Evolutionary conservation across 2,797 vertebrate species (phyloP).

Genomic region (Cephalopachus bancanus): DNA sequence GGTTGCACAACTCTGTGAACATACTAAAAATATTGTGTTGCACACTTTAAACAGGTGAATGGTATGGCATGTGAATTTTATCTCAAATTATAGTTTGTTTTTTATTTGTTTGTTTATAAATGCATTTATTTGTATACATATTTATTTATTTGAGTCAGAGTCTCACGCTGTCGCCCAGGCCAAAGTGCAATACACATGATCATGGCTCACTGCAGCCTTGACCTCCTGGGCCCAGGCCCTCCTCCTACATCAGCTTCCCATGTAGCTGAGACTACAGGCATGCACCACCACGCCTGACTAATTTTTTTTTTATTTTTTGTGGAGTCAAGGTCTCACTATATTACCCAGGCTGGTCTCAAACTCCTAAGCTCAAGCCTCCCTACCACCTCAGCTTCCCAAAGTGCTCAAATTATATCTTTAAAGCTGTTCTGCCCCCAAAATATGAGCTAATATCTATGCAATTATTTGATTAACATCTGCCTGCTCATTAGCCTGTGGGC

Average conservation of each 20-base stretch:
- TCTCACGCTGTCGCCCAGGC: not conserved
- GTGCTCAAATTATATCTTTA: not conserved
- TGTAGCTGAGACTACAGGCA: not conserved
- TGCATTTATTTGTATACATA: too few relatives aligned
- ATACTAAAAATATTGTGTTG: too few relatives aligned
- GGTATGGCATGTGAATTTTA: too few relatives aligned
- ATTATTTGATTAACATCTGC: not conserved
- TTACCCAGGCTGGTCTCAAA: not conserved
- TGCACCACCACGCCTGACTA: not conserved
- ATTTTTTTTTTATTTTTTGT: not conserved
- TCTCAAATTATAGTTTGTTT: too few relatives aligned
- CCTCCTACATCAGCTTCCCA: not conserved
- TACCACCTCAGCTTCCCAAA: not conserved
- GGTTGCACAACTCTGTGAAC: not conserved
- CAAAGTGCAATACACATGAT: not conserved
- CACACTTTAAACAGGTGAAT: too few relatives aligned
- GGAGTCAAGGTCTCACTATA: not conserved
- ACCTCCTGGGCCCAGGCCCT: not conserved
- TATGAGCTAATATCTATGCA: not conserved
- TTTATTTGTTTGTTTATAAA: too few relatives aligned
- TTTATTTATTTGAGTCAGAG: not conserved
- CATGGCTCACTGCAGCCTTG: not conserved
- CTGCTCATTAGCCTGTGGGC: not conserved
- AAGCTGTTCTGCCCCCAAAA: not conserved
- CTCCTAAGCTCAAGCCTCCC: not conserved